Base-by-base conservation (phyloP, 2,888 invertebrate species). In the Magallana nippona region DNA sequence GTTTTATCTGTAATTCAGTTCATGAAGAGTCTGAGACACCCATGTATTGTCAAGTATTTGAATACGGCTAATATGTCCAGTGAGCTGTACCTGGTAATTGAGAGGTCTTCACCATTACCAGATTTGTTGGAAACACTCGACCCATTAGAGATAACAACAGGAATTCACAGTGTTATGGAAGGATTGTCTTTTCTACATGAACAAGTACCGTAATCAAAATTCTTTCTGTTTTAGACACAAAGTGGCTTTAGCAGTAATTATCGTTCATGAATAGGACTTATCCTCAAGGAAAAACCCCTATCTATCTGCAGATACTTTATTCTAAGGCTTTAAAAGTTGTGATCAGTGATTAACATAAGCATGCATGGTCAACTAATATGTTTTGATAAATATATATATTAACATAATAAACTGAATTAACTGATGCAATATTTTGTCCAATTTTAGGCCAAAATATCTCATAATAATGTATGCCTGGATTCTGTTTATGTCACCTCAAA, bases 141-240 rank as follows among this genome's bases (percentile, higher is more conserved):
- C 86, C 96, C 96, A 5, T 95, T 97, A 80, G 97, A 98, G 95
- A 96, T 97, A 89, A 97, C 97, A 93, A 96, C 97, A 87, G 98
- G 98, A 0, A 94, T 98, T 10, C 96, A 97, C 92, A 97, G 96
- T 91, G 95, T 98, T 89, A 94, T 98, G 60, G 96, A 97, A 92
- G 97, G 97, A 79, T 94, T 98, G 81, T 96, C 96, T 86, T 98
- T 98, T 94, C 95, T 98, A 32, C 97, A 98, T 92, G 96, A 97
- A 89, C 97, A 96, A 95, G 96, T n/a, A n/a, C n/a, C n/a, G n/a
- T 96, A 92, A 13, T 44, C 44, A 44, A 44, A 3, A 44, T 44
- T 44, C 44, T 44, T 44, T 44, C 8, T 5, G 44, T 44, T 44
- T 8, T 5, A 44, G 44, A 5, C 8, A 44, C 3, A 8, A 44